A percentile compares a stretch with the other conserved stretches of the same genome.
These are phyloP conservation scores for Fringilla coelebs DNA, from an alignment of 2,797 vertebrate genomes.

Conservation along the genomic window DNA sequence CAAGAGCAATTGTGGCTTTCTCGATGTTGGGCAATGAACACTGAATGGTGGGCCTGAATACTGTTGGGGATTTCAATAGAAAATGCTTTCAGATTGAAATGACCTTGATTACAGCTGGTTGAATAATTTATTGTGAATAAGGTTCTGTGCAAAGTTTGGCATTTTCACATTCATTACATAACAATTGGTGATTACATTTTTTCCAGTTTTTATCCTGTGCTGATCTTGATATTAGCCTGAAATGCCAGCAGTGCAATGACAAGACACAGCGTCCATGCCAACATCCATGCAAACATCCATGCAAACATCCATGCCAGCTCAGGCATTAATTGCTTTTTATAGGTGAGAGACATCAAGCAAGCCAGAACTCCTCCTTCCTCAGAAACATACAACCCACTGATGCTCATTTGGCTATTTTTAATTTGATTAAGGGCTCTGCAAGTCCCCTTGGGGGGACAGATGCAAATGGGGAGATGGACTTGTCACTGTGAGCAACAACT, in stretches of 20 bases:
- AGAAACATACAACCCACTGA: neutral
- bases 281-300: neutral
- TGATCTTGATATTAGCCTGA: neutral
- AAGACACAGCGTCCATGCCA: neutral
- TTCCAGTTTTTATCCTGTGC: slow-evolving; percentile 8
- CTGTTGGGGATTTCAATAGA: slow-evolving; percentile 30
- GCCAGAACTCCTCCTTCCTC: neutral
- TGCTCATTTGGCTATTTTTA: neutral
- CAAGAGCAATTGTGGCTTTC: neutral
- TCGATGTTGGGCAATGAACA: neutral
- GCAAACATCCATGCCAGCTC: neutral
- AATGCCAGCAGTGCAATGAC: neutral
- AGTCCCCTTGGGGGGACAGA: neutral
- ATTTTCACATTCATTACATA: neutral
- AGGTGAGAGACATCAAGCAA: neutral
- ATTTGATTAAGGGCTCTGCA: neutral
- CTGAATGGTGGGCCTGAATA: neutral
- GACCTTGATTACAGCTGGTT: neutral
- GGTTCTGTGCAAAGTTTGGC: neutral
- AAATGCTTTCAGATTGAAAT: slow-evolving; percentile 15
- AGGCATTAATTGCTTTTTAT: neutral
- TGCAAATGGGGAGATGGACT: neutral
- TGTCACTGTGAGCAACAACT: neutral
- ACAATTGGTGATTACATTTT: slow-evolving; percentile 14
- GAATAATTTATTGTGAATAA: slow-evolving; percentile 5